Percentiles rank a stretch among this genome's conserved stretches.
phyloP scores from a whole-genome alignment of 2,113 vertebrate species.

The Neolamprologus cancellatus region DNA sequence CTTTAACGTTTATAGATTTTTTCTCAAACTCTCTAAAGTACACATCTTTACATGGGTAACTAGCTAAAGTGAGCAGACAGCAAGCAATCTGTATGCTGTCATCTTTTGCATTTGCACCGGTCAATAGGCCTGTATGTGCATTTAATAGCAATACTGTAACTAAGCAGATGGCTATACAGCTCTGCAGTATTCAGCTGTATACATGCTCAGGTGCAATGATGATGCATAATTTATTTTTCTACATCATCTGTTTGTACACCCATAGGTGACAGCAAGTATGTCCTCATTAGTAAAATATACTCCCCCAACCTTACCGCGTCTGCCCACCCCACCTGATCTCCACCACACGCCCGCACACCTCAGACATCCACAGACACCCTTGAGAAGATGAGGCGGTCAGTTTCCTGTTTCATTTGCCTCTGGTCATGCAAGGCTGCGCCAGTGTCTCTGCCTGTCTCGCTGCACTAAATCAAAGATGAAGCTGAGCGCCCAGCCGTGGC shows the following conservation, averaged over 20 bases:
- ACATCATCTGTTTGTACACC: not conserved
- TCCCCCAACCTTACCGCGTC: not conserved
- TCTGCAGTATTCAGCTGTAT: not conserved
- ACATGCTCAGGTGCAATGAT: not conserved
- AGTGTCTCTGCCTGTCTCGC: constrained; percentile 16
- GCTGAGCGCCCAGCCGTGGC: constrained; percentile 36
- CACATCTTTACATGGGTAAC: not conserved
- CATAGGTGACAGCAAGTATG: not conserved
- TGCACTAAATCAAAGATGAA: constrained; percentile 43
- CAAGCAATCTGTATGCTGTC: not conserved
- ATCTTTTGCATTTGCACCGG: not conserved
- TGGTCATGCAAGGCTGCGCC: constrained; percentile 36
- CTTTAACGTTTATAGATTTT: not conserved
- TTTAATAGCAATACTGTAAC: not conserved
- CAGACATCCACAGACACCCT: constrained; percentile 8
- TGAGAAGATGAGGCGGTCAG: constrained; percentile 41
- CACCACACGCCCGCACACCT: not conserved
- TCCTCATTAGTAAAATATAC: not conserved
- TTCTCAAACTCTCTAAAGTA: not conserved
- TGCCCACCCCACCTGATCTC: not conserved
- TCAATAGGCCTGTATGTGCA: not conserved
- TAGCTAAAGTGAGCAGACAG: not conserved
- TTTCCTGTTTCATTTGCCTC: constrained; percentile 50
- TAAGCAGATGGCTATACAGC: not conserved
- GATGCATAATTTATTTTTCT: not conserved